Base-by-base conservation (phyloP, 2,888 invertebrate genomes). In the Brachylomia viminalis region DNA sequence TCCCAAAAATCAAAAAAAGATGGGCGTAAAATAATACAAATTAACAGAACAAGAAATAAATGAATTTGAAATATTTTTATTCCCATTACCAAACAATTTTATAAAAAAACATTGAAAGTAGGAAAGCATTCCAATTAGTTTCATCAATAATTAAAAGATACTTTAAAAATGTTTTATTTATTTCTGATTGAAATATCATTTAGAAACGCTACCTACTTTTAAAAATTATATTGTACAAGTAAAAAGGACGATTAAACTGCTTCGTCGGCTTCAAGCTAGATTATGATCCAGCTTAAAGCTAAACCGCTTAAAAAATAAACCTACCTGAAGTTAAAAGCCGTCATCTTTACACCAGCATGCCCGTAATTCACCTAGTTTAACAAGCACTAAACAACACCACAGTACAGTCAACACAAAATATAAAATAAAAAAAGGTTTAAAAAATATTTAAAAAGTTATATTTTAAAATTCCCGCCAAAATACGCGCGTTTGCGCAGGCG, bases 261-360 rank as follows among this genome's bases (percentile, higher is more conserved):
- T 1, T 23, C 17, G 1, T 33, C 8, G 2, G 5, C 15, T 23
- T 58, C 52, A 27, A 56, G 62, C n/a, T 23, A 30, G 38, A 54
- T 38, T 42, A 27, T 42, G 30, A 62, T 68, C 49, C 49, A 23
- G 30, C 20, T 68, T 56, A 76, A 73, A 64, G 15, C 15, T 45
- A 47, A 72, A 59, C 15, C 5, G 15, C 58, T 75, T 68, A 71
- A 61, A 62, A 67, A 65, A 73, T 47, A 75, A 73, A 56, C 93
- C 89, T 87, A 96, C 96, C 96, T 96, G 93, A 95, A 93, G 90
- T 89, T 94, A 88, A 87, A 90, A 88, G 89, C 91, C 92, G 92
- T 93, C 96, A 95, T 96, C 86, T 86, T 89, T 93, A 95, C 72
- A 84, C 82, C 92, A 93, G 93, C 96, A 96, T 96, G 92, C 95